Conservation (phyloP, 2,113 vertebrate genomes). For the Lophochroa leadbeateri region DNA sequence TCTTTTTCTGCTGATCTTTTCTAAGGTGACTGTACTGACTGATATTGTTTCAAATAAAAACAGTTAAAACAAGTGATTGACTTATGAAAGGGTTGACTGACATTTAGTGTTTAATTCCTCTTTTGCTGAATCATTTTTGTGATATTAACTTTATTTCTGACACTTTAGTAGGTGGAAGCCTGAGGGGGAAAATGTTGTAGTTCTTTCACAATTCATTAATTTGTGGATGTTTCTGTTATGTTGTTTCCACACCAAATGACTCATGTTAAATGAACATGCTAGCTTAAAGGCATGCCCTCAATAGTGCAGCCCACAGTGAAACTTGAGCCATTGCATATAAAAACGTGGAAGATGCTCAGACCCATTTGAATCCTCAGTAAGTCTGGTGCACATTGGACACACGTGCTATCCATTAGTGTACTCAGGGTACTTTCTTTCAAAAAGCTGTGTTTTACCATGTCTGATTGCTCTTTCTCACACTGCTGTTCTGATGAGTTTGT, state of each 20-base stretch:
- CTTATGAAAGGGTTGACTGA: not conserved
- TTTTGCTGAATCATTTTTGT: conserved; percentile 5
- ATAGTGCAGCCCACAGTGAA: conserved; percentile 1
- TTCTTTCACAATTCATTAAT: conserved; percentile 63
- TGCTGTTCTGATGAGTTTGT: not conserved
- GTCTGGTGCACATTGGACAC: not conserved
- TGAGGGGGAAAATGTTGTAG: not conserved
- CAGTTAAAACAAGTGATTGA: not conserved
- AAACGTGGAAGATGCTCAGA: not conserved
- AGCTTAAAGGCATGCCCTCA: conserved; percentile 31
- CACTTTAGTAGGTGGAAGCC: conserved; percentile 44
- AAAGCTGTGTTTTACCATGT: not conserved
- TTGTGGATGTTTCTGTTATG: conserved; percentile 49
- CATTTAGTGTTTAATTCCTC: conserved; percentile 17
- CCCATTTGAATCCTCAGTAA: not conserved
- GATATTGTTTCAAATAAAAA: not conserved
- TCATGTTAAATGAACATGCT: conserved; percentile 34
- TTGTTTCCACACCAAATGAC: conserved; percentile 48
- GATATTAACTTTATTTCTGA: conserved; percentile 23
- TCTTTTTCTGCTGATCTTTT: not conserved
- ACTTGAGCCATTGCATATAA: not conserved
- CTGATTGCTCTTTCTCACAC: not conserved
- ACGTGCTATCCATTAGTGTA: not conserved
- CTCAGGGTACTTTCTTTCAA: not conserved
- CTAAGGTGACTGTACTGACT: not conserved